A percentile compares a stretch with the other conserved stretches of the same genome.
Conservation (phyloP, 2,113 vertebrate species). For the Brevimyrus niger region DNA sequence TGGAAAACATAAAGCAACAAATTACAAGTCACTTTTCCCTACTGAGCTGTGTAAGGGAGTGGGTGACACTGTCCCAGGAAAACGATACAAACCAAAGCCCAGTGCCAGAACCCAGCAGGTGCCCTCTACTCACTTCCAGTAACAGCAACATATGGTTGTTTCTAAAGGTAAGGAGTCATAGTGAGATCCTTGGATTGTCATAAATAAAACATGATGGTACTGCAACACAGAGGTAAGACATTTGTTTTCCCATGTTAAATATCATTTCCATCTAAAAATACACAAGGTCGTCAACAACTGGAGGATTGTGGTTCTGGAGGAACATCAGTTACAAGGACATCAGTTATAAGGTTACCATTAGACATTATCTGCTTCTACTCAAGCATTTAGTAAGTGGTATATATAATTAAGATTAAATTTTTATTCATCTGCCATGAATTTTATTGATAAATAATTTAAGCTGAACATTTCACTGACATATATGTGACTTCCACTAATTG, state of each 20-base stretch:
- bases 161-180: not conserved
- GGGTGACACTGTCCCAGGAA: not conserved
- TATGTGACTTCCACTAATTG: not conserved
- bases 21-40: not conserved
- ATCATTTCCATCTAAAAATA: not conserved
- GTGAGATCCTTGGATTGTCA: not conserved
- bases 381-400: not conserved
- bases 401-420: not conserved
- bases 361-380: not conserved
- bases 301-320: too few species aligned
- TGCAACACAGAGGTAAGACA: not conserved
- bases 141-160: not conserved
- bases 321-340: not conserved
- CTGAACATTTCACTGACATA: not conserved
- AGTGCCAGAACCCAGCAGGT: not conserved
- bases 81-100: not conserved
- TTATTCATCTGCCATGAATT: not conserved
- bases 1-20: not conserved
- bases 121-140: not conserved
- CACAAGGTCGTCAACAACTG: not conserved
- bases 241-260: not conserved
- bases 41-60: not conserved
- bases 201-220: not conserved
- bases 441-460: not conserved
- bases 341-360: not conserved